A percentile compares a stretch with the other conserved stretches of the same genome.
phyloP scores from a whole-genome alignment of 2,113 vertebrate species.

The Mystacornis crossleyi region DNA sequence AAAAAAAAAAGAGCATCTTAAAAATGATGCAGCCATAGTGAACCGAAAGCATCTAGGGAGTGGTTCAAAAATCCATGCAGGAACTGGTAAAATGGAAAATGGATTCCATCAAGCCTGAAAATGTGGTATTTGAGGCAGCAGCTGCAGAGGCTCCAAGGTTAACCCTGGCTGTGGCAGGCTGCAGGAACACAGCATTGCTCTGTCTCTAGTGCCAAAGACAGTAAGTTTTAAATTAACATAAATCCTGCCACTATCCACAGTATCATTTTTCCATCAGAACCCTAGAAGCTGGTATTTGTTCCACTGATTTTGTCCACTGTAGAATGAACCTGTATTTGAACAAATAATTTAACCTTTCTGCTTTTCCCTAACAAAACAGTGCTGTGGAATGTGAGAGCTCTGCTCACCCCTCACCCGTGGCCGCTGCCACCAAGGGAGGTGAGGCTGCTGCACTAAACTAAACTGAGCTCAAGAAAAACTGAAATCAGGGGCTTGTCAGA shows the following conservation, averaged over 20 bases:
- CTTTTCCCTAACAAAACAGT: rapidly evolving
- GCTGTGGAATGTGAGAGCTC: rapidly evolving
- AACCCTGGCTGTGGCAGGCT: background rate
- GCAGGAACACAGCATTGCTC: background rate
- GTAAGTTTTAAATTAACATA: background rate
- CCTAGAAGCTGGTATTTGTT: background rate
- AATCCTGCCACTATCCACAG: background rate
- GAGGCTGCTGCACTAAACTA: background rate
- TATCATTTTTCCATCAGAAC: background rate
- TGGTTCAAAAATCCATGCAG: background rate
- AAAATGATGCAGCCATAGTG: background rate
- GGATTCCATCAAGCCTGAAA: background rate
- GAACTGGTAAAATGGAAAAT: background rate
- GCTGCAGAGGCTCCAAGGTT: background rate
- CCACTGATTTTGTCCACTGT: background rate
- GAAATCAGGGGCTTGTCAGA: background rate
- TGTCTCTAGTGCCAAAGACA: background rate
- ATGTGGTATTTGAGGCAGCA: background rate
- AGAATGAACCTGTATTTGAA: background rate
- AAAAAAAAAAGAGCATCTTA: background rate
- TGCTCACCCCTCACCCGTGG: rapidly evolving
- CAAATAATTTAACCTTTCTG: too few species aligned
- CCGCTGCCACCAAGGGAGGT: background rate
- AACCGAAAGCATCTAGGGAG: background rate
- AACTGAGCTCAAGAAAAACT: background rate